phyloP scores from a whole-genome alignment of 2,888 invertebrate species.

The Tholera decimalis region DNA sequence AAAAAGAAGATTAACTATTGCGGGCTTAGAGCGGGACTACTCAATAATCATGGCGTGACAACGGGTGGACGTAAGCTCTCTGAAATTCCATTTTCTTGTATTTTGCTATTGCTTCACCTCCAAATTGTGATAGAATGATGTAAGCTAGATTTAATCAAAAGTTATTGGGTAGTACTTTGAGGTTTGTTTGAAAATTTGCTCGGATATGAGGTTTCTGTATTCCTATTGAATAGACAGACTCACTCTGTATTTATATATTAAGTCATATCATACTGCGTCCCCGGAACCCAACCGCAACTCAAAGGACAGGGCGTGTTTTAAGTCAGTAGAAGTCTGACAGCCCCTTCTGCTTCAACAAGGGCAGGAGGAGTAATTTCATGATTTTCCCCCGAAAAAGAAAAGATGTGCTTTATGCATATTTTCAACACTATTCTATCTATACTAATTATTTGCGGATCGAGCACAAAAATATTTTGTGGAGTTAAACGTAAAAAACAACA shows the following conservation, averaged over 20 bases:
- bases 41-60: conserved; percentile 69
- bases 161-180: conserved; percentile 27
- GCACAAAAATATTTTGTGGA: neutral
- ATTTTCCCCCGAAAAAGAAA: too few species aligned
- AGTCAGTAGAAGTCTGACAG: too few species aligned
- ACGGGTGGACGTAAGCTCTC: conserved; percentile 72
- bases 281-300: too few species aligned
- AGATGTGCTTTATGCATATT: too few species aligned
- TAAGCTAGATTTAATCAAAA: conserved; percentile 26
- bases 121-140: conserved; percentile 30
- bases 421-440: too few species aligned
- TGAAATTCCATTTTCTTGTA: conserved; percentile 63
- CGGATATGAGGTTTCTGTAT: neutral
- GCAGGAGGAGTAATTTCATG: too few species aligned
- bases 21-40: conserved; percentile 70
- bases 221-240: too few species aligned
- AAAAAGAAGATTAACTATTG: conserved; percentile 77
- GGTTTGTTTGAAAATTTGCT: conserved; percentile 17
- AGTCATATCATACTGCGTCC: too few species aligned
- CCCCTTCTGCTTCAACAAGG: too few species aligned
- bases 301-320: too few species aligned
- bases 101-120: conserved; percentile 36
- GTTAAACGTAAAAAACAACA: conserved; percentile 5
- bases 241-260: too few species aligned
- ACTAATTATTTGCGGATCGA: too few species aligned